Conservation (phyloP, 2,797 vertebrate species). For the Aulostomus chinensis region DNA sequence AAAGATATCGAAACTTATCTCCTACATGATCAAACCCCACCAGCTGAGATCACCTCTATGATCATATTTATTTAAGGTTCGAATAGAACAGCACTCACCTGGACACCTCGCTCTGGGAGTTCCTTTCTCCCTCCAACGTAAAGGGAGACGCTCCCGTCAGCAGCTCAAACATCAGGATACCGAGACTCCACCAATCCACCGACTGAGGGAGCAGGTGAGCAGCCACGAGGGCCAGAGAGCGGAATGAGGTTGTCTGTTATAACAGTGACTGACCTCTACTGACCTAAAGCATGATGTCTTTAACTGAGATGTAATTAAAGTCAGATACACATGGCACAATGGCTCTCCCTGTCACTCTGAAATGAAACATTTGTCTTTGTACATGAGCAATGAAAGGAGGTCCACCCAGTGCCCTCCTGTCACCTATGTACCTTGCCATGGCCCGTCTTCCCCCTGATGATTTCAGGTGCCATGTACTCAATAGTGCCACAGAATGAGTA, state of each 20-base stretch:
- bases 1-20: too few relatives aligned
- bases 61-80: too few relatives aligned
- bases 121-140: constrained; percentile 92
- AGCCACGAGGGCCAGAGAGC: neutral
- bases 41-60: too few relatives aligned
- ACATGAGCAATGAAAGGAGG: too few relatives aligned
- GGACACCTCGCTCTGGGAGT: constrained; percentile 92
- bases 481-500: constrained; percentile 96
- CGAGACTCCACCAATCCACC: constrained; percentile 95
- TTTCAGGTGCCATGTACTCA: constrained; percentile 97
- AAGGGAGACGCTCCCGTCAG: constrained; percentile 93
- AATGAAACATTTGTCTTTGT: too few relatives aligned
- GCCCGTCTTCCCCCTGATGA: constrained; percentile 89
- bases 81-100: constrained; percentile 84
- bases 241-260: constrained; percentile 2
- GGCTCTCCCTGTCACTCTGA: too few relatives aligned
- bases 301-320: neutral
- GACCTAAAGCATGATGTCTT: neutral
- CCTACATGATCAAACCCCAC: too few relatives aligned
- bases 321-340: too few relatives aligned
- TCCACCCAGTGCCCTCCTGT: neutral
- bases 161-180: constrained; percentile 92
- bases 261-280: too few relatives aligned
- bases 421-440: constrained; percentile 86
- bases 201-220: constrained; percentile 70